A percentile compares a stretch with the other conserved stretches of the same genome.
These are phyloP conservation scores for Platerodrilus igneus DNA, from an alignment of 2,888 invertebrate genomes.

Conservation along the genomic window DNA sequence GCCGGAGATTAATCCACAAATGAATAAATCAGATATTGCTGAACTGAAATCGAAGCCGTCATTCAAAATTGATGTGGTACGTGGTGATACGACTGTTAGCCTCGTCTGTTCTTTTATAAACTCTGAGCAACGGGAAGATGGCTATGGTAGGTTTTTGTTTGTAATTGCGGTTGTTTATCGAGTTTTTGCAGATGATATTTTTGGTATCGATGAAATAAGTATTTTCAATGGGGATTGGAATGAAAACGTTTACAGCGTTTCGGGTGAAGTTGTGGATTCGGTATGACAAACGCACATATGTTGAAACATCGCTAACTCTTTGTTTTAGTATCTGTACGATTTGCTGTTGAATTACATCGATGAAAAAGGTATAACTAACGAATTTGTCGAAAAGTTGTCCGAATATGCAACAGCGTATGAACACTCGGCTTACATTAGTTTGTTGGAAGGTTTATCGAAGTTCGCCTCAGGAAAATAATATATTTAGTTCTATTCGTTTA, in stretches of 20 bases:
- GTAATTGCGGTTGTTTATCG: conserved; percentile 6
- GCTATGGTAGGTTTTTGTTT: conserved; percentile 57
- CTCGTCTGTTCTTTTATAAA: conserved; percentile 81
- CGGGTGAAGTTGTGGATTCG: conserved; percentile 92
- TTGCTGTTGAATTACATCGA: conserved; percentile 91
- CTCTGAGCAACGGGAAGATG: conserved; percentile 60
- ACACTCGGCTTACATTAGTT: conserved; percentile 83
- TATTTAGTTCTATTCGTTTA: conserved; percentile 8
- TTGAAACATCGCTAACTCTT: conserved; percentile 10
- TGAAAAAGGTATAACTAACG: conserved; percentile 91
- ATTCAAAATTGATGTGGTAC: conserved; percentile 82
- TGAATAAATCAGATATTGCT: conserved; percentile 68
- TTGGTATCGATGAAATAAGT: conserved; percentile 90
- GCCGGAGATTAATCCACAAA: conserved; percentile 57
- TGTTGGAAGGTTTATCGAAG: conserved; percentile 81
- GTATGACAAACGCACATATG: conserved; percentile 64
- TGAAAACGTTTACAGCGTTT: conserved; percentile 83
- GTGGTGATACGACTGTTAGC: conserved; percentile 71
- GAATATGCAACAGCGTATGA: conserved; percentile 90
- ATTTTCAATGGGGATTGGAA: conserved; percentile 84
- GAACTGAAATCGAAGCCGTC: conserved; percentile 89
- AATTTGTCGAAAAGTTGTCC: conserved; percentile 84
- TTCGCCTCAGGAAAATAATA: conserved; percentile 66
- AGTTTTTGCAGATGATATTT: conserved; percentile 68
- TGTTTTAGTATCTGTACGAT: conserved; percentile 84